These are phyloP conservation scores for Notolabrus celidotus DNA, from an alignment of 2,797 vertebrate genomes.

Conservation along the genomic window DNA sequence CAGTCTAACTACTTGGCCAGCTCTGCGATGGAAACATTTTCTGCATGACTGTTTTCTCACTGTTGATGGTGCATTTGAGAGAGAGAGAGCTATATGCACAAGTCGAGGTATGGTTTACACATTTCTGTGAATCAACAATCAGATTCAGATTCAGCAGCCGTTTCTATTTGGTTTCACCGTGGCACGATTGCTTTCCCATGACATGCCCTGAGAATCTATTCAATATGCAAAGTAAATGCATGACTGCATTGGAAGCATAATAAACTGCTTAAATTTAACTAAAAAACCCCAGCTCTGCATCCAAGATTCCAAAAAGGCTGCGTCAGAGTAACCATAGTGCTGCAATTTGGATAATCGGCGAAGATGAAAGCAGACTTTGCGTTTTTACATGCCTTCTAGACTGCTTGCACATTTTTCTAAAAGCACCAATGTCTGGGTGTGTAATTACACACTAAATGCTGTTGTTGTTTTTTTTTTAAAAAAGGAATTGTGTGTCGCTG, in stretches of 20 bases:
- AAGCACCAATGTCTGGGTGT: conserved; percentile 76
- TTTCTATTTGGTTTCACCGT: conserved; percentile 40
- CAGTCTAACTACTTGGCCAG: conserved; percentile 68
- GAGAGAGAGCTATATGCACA: conserved; percentile 21
- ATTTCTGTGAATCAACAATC: conserved; percentile 55
- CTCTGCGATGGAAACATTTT: conserved; percentile 68
- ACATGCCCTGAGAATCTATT: conserved; percentile 57
- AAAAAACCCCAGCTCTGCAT: conserved; percentile 62
- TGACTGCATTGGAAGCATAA: conserved; percentile 68
- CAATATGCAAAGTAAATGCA: conserved; percentile 63
- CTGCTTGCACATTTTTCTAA: conserved; percentile 78
- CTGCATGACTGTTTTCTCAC: conserved; percentile 54
- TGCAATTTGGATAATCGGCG: conserved; percentile 80
- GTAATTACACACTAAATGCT: conserved; percentile 81
- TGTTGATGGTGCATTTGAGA: conserved; percentile 65
- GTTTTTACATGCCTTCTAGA: conserved; percentile 79
- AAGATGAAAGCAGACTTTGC: conserved; percentile 79
- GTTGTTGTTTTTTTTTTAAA: conserved; percentile 48
- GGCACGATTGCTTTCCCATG: conserved; percentile 57
- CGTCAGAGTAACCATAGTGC: conserved; percentile 75
- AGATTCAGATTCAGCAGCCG: conserved; percentile 24
- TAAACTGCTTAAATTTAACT: conserved; percentile 68
- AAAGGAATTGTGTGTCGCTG: conserved; percentile 64
- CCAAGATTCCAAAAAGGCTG: conserved; percentile 74
- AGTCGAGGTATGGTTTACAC: conserved; percentile 47